Conservation (phyloP, 2,113 vertebrate species). For the Tachycineta bicolor region DNA sequence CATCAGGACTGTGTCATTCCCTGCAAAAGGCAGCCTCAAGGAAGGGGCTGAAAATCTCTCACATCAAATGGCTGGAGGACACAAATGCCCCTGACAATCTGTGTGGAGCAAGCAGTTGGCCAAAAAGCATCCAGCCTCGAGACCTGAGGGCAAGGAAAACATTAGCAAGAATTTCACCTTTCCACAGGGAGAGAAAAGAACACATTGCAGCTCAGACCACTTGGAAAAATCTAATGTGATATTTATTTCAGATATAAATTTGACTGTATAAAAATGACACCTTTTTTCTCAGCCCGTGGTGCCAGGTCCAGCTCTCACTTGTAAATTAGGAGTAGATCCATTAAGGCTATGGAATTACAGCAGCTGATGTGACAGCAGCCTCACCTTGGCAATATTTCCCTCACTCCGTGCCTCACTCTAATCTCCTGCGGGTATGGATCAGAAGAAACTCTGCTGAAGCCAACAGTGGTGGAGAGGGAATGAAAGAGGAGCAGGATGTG, state of each 20-base stretch:
- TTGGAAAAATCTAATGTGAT: neutral
- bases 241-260: constrained; percentile 57
- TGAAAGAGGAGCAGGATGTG: neutral
- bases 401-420: neutral
- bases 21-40: neutral
- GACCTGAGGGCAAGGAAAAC: neutral
- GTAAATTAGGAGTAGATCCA: constrained; percentile 40
- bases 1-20: neutral
- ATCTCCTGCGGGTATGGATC: neutral
- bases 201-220: neutral
- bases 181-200: neutral
- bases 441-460: neutral
- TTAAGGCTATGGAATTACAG: constrained; percentile 28
- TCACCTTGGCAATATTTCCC: constrained; percentile 28
- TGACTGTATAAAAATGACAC: constrained; percentile 33
- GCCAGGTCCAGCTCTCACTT: neutral
- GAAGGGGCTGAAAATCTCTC: neutral
- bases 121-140: neutral
- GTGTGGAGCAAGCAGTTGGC: neutral
- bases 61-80: neutral
- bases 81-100: neutral
- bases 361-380: constrained; percentile 17
- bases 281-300: neutral
- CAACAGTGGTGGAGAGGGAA: neutral
- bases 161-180: neutral